Evolutionary conservation across 2,113 vertebrate species (phyloP), one percentile per base, ranked within the genome.

Genomic region (Coptodon bakossiorum): DNA sequence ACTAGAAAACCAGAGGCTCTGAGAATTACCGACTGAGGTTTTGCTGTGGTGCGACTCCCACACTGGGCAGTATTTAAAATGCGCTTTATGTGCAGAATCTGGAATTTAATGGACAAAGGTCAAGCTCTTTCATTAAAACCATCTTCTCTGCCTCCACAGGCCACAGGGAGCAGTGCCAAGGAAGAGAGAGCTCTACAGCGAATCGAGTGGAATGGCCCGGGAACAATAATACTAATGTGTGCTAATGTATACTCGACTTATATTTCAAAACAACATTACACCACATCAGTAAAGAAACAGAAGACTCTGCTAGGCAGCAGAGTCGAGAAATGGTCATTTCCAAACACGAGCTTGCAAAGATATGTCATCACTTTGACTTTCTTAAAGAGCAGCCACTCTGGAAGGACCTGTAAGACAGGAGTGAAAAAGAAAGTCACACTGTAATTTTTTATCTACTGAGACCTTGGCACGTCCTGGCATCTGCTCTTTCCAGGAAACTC

Each of bases 111-210:
- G 85, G 90, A 88, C 82, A 90, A 90, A 91, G 94, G 93, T 94
- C 90, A 90, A 79, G 16, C 83, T 89, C 86, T 93, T 95, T 93
- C 84, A 94, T 95, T 95, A 92, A 90, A 94, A 85, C 24, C 6
- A 40, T 78, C 57, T 86, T 81, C 59, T 87, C 68, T 91, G 89
- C 88, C 88, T 90, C 53, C 86, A 87, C 86, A 88, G 86, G 61
- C 91, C 90, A 93, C 83, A 52, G 79, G 85, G 90, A 89, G 53
- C 14, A 7, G 59, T 80, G 86, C 84, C 90, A 92, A 93, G 84
- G 34, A 57, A 71, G 71, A 88, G 31, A 16, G 52, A 81, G 68
- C 61, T 80, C 48, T 10, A 85, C 87, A 43, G 80, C 57, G 80
- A 88, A 80, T 59, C 0, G 68, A 91, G 61, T 73, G 80, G 71